A percentile compares a stretch with the other conserved stretches of the same genome.
phyloP scores from a whole-genome alignment of 2,797 vertebrate species.

The Ispidina lecontei region DNA sequence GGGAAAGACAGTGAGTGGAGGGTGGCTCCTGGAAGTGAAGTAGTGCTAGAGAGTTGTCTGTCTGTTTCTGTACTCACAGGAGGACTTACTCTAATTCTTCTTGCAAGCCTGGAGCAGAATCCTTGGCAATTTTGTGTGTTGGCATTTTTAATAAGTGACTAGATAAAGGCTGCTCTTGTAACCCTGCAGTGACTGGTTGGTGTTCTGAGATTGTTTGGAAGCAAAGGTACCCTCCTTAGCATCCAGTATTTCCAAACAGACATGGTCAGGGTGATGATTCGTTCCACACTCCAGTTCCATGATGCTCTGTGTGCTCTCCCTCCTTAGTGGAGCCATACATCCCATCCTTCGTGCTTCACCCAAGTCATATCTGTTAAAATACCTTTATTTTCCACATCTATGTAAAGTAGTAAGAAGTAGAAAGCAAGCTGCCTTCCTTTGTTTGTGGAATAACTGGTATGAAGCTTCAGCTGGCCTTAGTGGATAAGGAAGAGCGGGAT shows the following conservation, averaged over 20 bases:
- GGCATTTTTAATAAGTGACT: neutral
- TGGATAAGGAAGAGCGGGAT: neutral
- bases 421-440: neutral
- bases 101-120: neutral
- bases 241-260: neutral
- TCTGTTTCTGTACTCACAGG: neutral
- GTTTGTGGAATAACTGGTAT: neutral
- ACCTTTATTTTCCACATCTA: neutral
- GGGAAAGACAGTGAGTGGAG: neutral
- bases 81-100: neutral
- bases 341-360: neutral
- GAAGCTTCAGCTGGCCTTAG: neutral
- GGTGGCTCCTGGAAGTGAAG: neutral
- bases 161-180: neutral
- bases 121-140: neutral
- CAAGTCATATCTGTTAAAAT: neutral
- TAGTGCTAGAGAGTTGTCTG: neutral
- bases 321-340: neutral
- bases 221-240: neutral
- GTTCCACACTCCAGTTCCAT: accelerated
- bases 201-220: neutral
- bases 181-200: neutral
- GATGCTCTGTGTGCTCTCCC: neutral
- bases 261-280: neutral
- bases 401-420: neutral